These are phyloP conservation scores for Clitarchus hookeri DNA, from an alignment of 2,888 invertebrate genomes.

Conservation along the genomic window DNA sequence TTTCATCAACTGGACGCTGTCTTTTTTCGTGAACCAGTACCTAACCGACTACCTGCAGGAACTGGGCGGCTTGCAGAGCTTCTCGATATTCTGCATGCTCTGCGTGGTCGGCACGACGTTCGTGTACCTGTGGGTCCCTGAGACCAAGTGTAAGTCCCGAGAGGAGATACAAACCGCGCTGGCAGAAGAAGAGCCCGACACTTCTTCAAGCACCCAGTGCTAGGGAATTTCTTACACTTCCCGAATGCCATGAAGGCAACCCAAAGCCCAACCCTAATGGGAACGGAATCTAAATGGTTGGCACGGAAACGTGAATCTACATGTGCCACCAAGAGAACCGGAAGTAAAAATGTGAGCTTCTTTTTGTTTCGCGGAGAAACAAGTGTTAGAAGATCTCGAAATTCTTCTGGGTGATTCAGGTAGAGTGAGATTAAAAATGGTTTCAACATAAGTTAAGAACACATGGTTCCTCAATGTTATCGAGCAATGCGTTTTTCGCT, in stretches of 20 bases:
- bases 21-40: constrained; percentile 71
- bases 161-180: constrained; percentile 31
- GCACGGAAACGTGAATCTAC: no score
- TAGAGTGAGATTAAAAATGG: no score
- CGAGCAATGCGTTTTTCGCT: no score
- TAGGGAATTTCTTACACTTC: constrained; percentile 62
- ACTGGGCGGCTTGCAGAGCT: constrained; percentile 27
- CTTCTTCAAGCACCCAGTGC: constrained; percentile 64
- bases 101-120: constrained; percentile 34
- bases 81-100: constrained; percentile 33
- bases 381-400: no score
- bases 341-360: no score
- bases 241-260: constrained; percentile 54
- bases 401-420: no score
- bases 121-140: constrained; percentile 36
- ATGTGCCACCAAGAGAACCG: no score
- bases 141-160: constrained; percentile 33
- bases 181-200: constrained; percentile 58
- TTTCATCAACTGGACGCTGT: constrained; percentile 58
- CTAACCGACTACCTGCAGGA: constrained; percentile 56
- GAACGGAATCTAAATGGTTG: no score
- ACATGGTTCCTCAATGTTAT: no score
- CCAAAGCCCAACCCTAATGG: not conserved
- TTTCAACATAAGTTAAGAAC: no score
- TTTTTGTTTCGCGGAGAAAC: no score